phyloP scores from a whole-genome alignment of 2,797 vertebrate genomes.

The Notolabrus celidotus region DNA sequence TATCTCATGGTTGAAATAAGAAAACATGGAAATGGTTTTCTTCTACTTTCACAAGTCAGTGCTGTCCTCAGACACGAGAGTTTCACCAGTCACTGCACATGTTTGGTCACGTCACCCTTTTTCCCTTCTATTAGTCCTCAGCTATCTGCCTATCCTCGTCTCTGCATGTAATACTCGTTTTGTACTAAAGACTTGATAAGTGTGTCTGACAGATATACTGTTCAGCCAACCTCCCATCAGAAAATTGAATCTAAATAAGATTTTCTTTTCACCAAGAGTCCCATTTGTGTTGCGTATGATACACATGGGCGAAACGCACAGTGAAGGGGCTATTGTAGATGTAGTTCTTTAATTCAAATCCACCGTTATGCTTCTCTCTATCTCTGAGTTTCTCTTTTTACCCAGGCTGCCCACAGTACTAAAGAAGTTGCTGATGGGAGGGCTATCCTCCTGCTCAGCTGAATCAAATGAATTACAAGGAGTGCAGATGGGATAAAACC shows the following conservation, averaged over 20 bases:
- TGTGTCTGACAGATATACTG: slow-evolving; percentile 72
- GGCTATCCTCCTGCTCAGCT: slow-evolving; percentile 13
- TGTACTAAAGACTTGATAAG: slow-evolving; percentile 68
- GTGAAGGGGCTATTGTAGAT: slow-evolving; percentile 41
- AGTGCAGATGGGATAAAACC: slow-evolving; percentile 47
- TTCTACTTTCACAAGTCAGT: neutral
- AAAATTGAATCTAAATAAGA: slow-evolving; percentile 87
- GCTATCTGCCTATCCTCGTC: slow-evolving; percentile 32
- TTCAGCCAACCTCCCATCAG: slow-evolving; percentile 78
- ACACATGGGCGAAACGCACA: slow-evolving; percentile 47
- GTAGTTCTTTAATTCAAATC: slow-evolving; percentile 70
- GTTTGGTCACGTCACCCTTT: slow-evolving; percentile 28
- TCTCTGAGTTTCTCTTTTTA: slow-evolving; percentile 37
- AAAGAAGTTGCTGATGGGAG: slow-evolving; percentile 40
- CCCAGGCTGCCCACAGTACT: slow-evolving; percentile 27
- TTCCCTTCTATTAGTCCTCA: slow-evolving; percentile 41
- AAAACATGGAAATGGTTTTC: neutral
- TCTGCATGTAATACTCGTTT: slow-evolving; percentile 45
- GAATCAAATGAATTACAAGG: slow-evolving; percentile 48
- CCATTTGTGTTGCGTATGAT: slow-evolving; percentile 57
- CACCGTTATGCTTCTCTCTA: slow-evolving; percentile 27
- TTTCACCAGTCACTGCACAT: slow-evolving; percentile 21
- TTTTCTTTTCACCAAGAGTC: slow-evolving; percentile 66
- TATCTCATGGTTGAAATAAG: neutral
- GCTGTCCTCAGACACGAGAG: neutral